These are phyloP conservation scores for Calyptomena viridis DNA, from an alignment of 2,113 vertebrate genomes.

Conservation along the genomic window DNA sequence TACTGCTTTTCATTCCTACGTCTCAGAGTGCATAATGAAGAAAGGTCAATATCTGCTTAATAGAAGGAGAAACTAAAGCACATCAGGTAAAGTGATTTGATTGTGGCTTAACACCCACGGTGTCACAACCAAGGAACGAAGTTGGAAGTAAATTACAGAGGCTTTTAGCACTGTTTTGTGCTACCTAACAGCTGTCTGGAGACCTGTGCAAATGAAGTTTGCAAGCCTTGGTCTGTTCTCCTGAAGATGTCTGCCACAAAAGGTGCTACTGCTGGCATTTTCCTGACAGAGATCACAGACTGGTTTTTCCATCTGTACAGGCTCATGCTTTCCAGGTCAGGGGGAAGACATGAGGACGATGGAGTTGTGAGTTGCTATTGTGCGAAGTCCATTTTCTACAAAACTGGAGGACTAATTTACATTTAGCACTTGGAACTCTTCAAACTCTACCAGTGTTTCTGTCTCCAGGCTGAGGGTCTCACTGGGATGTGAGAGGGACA, in stretches of 20 bases:
- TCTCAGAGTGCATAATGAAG: neutral
- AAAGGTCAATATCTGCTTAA: conserved; percentile 9
- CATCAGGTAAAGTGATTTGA: neutral
- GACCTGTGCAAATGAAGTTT: neutral
- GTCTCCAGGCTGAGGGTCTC: neutral
- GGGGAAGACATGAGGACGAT: neutral
- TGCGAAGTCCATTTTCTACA: neutral
- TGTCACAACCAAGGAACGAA: neutral
- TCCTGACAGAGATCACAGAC: neutral
- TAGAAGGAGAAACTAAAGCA: conserved; percentile 4
- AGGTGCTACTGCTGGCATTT: neutral
- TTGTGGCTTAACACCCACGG: neutral
- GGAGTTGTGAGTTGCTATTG: neutral
- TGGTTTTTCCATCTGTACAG: neutral
- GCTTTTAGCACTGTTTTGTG: neutral
- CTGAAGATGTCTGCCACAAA: neutral
- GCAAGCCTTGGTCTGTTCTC: neutral
- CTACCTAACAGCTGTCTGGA: neutral
- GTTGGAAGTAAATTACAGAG: neutral
- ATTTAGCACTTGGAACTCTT: neutral
- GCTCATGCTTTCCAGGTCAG: neutral
- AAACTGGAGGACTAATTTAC: neutral
- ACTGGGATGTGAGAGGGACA: neutral
- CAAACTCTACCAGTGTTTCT: neutral
- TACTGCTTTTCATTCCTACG: neutral